Evolutionary conservation across 2,888 invertebrate genomes (phyloP).

Genomic region (Xestia sexstrigata): DNA sequence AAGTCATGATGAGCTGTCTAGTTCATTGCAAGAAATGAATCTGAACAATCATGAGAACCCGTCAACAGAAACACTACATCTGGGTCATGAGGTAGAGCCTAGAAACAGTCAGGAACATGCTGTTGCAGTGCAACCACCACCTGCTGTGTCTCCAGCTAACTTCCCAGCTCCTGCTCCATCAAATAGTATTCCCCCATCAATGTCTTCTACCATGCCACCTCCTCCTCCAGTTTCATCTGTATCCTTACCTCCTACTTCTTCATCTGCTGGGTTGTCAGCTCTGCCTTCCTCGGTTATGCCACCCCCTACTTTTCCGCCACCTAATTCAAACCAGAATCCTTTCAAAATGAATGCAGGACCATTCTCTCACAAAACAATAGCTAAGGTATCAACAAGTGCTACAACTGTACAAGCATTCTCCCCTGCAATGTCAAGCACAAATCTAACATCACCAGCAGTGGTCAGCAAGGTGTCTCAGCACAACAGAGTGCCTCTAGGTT

Average conservation of each 20-base stretch:
- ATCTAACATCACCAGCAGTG: conserved; percentile 81
- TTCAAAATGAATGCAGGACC: conserved; percentile 85
- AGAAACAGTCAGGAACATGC: conserved; percentile 63
- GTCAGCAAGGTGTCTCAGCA: conserved; percentile 82
- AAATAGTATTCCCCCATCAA: conserved; percentile 43
- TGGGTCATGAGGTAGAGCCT: conserved; percentile 57
- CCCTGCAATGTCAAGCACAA: conserved; percentile 76
- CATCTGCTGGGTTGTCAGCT: conserved; percentile 49
- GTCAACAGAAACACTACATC: conserved; percentile 65
- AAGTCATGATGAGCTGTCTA: conserved; percentile 80
- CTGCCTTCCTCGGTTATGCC: conserved; percentile 66
- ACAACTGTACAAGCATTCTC: conserved; percentile 74
- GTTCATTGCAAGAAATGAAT: conserved; percentile 82
- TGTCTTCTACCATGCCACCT: conserved; percentile 60
- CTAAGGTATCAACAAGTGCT: conserved; percentile 71
- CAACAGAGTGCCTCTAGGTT: conserved; percentile 80
- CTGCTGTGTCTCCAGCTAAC: conserved; percentile 68
- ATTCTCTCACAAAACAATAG: conserved; percentile 86
- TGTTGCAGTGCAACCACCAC: conserved; percentile 62
- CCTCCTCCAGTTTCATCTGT: conserved; percentile 58
- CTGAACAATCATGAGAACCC: conserved; percentile 79
- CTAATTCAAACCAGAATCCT: conserved; percentile 80
- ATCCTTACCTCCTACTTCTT: conserved; percentile 51
- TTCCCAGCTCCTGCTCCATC: conserved; percentile 64
- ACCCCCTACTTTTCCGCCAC: conserved; percentile 74